These are phyloP conservation scores for Stigmatopora argus DNA, from an alignment of 2,113 vertebrate genomes.

Conservation along the genomic window DNA sequence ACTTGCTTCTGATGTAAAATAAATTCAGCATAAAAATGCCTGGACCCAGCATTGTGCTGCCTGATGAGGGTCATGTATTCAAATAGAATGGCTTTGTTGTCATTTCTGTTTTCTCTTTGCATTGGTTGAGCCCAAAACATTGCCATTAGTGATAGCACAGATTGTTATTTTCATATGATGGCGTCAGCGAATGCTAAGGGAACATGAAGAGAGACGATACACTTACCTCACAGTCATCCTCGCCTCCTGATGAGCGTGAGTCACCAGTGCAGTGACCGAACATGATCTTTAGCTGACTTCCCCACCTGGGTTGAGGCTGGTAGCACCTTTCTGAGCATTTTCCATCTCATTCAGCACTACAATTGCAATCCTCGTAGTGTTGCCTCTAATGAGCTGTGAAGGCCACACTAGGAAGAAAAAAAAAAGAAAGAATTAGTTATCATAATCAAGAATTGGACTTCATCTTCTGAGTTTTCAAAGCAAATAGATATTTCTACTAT, in stretches of 20 bases:
- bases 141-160: neutral
- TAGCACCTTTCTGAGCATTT: constrained; percentile 7
- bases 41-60: neutral
- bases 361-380: neutral
- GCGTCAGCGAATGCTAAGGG: neutral
- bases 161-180: neutral
- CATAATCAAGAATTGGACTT: neutral
- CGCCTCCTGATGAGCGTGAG: constrained; percentile 8
- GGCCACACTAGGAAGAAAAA: neutral
- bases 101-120: neutral
- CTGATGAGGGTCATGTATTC: neutral
- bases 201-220: neutral
- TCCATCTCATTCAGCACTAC: neutral
- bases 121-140: neutral
- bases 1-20: neutral
- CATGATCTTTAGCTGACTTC: constrained; percentile 5
- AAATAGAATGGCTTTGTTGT: neutral
- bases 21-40: neutral
- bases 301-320: neutral
- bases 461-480: neutral
- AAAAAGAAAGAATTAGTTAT: neutral
- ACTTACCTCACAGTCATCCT: neutral
- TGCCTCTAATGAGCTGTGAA: neutral
- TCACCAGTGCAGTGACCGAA: constrained; percentile 18
- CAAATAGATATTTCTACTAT: neutral